Conservation (phyloP, 2,888 invertebrate genomes). For the Heteromurus nitidus region DNA sequence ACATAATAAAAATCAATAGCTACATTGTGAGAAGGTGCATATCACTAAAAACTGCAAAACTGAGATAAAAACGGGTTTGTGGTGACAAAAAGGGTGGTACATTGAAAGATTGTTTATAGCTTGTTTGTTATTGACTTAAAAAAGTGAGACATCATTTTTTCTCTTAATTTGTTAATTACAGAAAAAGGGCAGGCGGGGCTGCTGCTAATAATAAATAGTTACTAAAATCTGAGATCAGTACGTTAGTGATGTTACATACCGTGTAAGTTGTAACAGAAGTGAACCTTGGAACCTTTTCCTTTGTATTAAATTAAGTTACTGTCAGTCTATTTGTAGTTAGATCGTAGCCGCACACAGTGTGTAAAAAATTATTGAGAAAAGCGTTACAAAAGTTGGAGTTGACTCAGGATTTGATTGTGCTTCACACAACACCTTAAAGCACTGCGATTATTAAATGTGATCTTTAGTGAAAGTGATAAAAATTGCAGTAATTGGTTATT, state of each 20-base stretch:
- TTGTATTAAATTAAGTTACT: constrained; percentile 55
- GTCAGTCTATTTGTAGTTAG: constrained; percentile 60
- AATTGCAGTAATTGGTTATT: not conserved
- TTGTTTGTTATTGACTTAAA: constrained; percentile 43
- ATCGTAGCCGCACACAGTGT: constrained; percentile 25
- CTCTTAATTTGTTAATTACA: constrained; percentile 10
- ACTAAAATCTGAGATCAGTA: constrained; percentile 56
- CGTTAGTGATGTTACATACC: constrained; percentile 51
- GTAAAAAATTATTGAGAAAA: constrained; percentile 54
- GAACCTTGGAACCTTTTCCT: constrained; percentile 50
- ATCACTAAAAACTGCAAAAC: constrained; percentile 29
- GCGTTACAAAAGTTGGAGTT: constrained; percentile 46
- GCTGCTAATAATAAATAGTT: constrained; percentile 54
- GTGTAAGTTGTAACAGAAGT: constrained; percentile 41
- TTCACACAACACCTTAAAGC: not conserved
- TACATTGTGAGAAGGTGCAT: constrained; percentile 43
- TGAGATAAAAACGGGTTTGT: constrained; percentile 28
- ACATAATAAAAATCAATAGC: constrained; percentile 26
- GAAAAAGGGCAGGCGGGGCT: constrained; percentile 28
- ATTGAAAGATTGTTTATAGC: too few relatives aligned
- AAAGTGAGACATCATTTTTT: constrained; percentile 25
- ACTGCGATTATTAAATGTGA: not conserved
- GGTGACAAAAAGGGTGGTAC: not conserved
- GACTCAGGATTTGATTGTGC: constrained; percentile 22
- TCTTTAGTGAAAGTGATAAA: not conserved